Percentiles rank a stretch among this genome's conserved stretches.
Conservation (phyloP, 2,113 vertebrate species). For the Pungitius pungitius region DNA sequence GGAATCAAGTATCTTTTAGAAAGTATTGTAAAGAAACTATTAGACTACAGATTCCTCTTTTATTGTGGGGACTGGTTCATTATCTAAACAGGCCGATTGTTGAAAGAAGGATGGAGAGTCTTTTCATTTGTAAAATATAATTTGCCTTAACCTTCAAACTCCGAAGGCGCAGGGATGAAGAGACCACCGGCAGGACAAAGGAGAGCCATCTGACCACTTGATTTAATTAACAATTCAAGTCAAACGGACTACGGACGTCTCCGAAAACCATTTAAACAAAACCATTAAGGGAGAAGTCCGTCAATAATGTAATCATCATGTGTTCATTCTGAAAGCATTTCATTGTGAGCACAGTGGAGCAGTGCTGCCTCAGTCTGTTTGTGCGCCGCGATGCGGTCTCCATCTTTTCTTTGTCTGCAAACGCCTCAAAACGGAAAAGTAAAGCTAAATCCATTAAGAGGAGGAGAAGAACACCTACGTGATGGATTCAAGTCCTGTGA, state of each 20-base stretch:
- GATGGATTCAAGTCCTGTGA: not conserved
- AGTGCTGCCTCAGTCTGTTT: not conserved
- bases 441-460: not conserved
- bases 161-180: not conserved
- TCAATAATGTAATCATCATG: conserved; percentile 9
- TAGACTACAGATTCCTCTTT: not conserved
- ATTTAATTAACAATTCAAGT: conserved; percentile 9
- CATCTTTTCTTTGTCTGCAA: not conserved
- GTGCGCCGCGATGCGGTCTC: not conserved
- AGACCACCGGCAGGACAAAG: not conserved
- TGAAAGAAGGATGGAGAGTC: not conserved
- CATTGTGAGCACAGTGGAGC: not conserved
- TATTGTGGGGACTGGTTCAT: not conserved
- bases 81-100: not conserved
- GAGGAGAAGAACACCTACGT: not conserved
- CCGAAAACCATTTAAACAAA: not conserved
- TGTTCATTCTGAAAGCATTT: not conserved
- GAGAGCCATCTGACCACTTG: not conserved
- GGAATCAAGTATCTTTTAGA: not conserved
- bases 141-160: not conserved
- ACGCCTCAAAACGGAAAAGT: not conserved
- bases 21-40: not conserved
- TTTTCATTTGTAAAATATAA: not conserved
- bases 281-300: conserved; percentile 4
- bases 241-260: not conserved